Conservation (phyloP, 2,888 invertebrate genomes). For the Myopa tessellatipennis region DNA sequence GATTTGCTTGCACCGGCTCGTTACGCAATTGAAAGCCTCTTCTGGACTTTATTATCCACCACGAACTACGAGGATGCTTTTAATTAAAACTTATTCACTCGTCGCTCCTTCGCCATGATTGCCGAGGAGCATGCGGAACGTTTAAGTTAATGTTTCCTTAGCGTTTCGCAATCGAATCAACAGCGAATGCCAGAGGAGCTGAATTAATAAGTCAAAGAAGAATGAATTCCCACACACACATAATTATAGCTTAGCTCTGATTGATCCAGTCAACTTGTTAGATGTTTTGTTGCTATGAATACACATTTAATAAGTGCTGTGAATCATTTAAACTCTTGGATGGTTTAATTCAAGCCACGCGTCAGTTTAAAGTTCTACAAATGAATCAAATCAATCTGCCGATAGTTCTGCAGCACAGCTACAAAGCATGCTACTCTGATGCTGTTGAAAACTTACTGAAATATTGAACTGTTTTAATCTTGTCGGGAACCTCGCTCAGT, state of each 20-base stretch:
- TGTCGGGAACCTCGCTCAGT: background rate
- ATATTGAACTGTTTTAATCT: background rate
- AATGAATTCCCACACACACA: constrained; percentile 13
- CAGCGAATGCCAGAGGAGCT: background rate
- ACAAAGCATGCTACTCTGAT: background rate
- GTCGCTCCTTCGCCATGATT: background rate
- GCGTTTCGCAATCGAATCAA: constrained; percentile 8
- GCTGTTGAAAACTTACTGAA: background rate
- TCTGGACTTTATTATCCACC: background rate
- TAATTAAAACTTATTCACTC: constrained; percentile 9
- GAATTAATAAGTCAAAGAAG: background rate
- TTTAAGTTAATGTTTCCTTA: constrained; percentile 25
- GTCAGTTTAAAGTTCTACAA: background rate
- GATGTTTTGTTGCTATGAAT: background rate
- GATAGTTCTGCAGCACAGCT: background rate
- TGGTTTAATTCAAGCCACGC: too few species aligned
- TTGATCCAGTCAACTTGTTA: background rate
- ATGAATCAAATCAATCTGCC: background rate
- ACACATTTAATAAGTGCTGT: too few species aligned
- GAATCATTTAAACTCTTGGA: background rate
- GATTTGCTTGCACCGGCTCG: constrained; percentile 2
- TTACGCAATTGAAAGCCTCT: constrained; percentile 13
- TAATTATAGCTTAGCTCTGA: background rate
- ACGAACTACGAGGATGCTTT: background rate
- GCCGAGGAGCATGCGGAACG: constrained; percentile 20